Base-by-base conservation (phyloP, 2,113 vertebrate species). In the Montifringilla adamsi region DNA sequence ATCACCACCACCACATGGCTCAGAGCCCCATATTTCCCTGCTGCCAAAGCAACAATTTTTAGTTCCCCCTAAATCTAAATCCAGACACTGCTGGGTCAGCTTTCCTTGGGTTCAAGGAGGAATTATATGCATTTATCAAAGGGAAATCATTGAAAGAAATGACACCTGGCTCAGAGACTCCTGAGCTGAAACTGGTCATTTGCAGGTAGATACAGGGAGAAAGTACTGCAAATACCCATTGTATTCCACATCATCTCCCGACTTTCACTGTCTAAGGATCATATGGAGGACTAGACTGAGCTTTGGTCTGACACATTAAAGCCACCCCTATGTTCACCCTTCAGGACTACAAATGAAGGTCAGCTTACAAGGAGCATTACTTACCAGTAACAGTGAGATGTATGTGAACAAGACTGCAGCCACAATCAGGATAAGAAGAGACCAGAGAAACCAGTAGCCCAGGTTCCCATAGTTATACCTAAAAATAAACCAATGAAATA, bases 391-490 rank as follows among this genome's bases (percentile, higher is more conserved):
- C 7, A 98, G 73, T 0, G 98, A 94, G 59, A 98, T 96, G 95
- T 99, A 99, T 4, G 96, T 81, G 37, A 99, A 98, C 63, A 98
- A 89, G 46, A 97, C 49, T 2, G 97, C 97, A 43, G 98, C 97
- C 39, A 98, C 56, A 8, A 97, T 96, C 84, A 99, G 96, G 85
- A 99, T 95, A 44, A 99, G 95, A 83, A 98, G 84, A 66, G 98
- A 98, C 99, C 98, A 99, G 37, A 98, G 98, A 74, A 99, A 98
- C 99, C 99, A 99, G 89, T 98, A 98, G 3, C 98, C 98, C 64
- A 98, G 78, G 23, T 96, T 98, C 72, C 96, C 97, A 82, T 98
- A 98, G 62, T 97, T 98, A 93, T 98, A 98, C 98, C 98, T 99
- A 93, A 75, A 94, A 90, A 53, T 23, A 70, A 78, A 33, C 9